A percentile compares a stretch with the other conserved stretches of the same genome.
These are phyloP conservation scores for Euplexia lucipara DNA, from an alignment of 2,888 invertebrate genomes.

Conservation along the genomic window DNA sequence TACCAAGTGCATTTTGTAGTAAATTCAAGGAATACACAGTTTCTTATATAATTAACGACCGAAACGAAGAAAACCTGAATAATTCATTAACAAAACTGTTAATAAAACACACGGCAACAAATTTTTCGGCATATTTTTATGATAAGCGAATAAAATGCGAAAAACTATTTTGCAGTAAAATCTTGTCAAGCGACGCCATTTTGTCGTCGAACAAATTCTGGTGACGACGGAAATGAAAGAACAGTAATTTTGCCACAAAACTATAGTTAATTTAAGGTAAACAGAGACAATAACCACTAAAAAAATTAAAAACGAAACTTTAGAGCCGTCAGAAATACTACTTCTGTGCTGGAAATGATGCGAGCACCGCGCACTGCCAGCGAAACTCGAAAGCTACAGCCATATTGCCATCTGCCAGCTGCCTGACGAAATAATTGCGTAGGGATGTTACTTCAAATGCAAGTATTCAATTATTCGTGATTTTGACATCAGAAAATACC, in stretches of 20 bases:
- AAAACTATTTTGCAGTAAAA: slow-evolving; percentile 88
- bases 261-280: slow-evolving; percentile 81
- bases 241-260: slow-evolving; percentile 81
- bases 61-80: slow-evolving; percentile 73
- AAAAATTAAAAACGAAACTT: slow-evolving; percentile 88
- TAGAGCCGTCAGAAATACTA: slow-evolving; percentile 86
- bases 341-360: slow-evolving; percentile 84
- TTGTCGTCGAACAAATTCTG: slow-evolving; percentile 90
- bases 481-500: neutral
- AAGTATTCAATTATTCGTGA: neutral
- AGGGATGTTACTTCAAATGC: slow-evolving; percentile 62
- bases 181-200: slow-evolving; percentile 91
- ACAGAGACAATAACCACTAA: slow-evolving; percentile 83
- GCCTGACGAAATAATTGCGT: slow-evolving; percentile 69
- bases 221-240: slow-evolving; percentile 89
- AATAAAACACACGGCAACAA: slow-evolving; percentile 76
- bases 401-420: slow-evolving; percentile 87
- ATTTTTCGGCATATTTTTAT: slow-evolving; percentile 78
- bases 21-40: slow-evolving; percentile 82
- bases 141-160: slow-evolving; percentile 79
- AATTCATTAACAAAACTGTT: slow-evolving; percentile 79
- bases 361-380: slow-evolving; percentile 89
- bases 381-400: slow-evolving; percentile 89
- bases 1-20: slow-evolving; percentile 89
- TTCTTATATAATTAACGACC: slow-evolving; percentile 78